A percentile compares a stretch with the other conserved stretches of the same genome.
Conservation (phyloP, 2,113 vertebrate genomes). For the Vulpes ferrilata region DNA sequence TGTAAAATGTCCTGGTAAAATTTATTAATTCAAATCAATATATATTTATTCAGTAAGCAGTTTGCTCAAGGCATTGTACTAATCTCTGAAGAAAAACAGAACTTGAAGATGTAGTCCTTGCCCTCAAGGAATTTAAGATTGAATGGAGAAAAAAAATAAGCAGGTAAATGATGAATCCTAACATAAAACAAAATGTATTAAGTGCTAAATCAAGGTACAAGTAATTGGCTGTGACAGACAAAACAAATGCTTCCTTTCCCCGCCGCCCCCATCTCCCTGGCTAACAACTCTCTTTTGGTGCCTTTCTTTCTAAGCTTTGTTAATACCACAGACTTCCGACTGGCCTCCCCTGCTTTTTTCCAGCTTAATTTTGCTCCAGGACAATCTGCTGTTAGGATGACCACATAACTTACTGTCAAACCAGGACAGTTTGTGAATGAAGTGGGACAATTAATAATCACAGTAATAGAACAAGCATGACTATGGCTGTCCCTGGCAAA, state of each 20-base stretch:
- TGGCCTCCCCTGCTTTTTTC: background rate
- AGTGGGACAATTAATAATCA: background rate
- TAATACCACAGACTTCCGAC: background rate
- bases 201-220: background rate
- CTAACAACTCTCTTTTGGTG: background rate
- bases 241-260: background rate
- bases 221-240: background rate
- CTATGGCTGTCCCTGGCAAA: background rate
- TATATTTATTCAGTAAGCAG: background rate
- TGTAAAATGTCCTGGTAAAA: background rate
- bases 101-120: background rate
- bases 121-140: background rate
- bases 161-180: background rate
- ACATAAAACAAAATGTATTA: background rate
- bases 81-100: background rate
- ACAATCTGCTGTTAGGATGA: background rate
- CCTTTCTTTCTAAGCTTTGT: background rate
- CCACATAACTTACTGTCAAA: background rate
- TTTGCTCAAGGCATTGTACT: background rate
- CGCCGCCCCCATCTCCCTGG: no score
- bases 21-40: constrained; percentile 15
- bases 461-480: background rate
- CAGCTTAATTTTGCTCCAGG: background rate
- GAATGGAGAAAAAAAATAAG: background rate
- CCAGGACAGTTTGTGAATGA: background rate